A percentile compares a stretch with the other conserved stretches of the same genome.
These are phyloP conservation scores for Anolis apletophallus DNA, from an alignment of 2,797 vertebrate genomes.

Conservation along the genomic window DNA sequence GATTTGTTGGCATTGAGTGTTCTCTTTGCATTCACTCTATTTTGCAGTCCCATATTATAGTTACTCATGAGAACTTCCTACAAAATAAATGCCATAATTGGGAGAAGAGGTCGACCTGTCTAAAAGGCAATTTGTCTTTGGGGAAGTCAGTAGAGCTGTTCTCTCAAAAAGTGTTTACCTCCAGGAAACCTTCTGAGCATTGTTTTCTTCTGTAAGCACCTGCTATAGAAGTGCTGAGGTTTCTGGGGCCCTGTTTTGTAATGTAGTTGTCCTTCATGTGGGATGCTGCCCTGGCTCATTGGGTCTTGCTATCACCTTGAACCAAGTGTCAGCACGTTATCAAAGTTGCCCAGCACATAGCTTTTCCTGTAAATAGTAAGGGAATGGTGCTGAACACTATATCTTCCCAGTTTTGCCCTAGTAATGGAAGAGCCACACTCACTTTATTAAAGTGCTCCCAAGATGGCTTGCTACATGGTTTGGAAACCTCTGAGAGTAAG, in stretches of 20 bases:
- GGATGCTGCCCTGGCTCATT: neutral
- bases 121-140: neutral
- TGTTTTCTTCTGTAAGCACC: neutral
- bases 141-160: neutral
- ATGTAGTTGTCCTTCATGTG: neutral
- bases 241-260: neutral
- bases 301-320: neutral
- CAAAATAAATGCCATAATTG: neutral
- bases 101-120: neutral
- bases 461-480: neutral
- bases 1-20: neutral
- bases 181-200: neutral
- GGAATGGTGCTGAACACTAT: neutral
- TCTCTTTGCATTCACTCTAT: neutral
- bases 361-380: neutral
- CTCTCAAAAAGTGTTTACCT: neutral
- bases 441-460: neutral
- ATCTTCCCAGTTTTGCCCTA: neutral
- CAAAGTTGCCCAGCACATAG: too few relatives aligned
- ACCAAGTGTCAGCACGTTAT: neutral
- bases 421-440: neutral
- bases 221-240: neutral
- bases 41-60: neutral
- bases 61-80: neutral
- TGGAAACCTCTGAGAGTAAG: neutral